Evolutionary conservation across 2,797 vertebrate genomes (phyloP).

Genomic region (Pangasius djambal): DNA sequence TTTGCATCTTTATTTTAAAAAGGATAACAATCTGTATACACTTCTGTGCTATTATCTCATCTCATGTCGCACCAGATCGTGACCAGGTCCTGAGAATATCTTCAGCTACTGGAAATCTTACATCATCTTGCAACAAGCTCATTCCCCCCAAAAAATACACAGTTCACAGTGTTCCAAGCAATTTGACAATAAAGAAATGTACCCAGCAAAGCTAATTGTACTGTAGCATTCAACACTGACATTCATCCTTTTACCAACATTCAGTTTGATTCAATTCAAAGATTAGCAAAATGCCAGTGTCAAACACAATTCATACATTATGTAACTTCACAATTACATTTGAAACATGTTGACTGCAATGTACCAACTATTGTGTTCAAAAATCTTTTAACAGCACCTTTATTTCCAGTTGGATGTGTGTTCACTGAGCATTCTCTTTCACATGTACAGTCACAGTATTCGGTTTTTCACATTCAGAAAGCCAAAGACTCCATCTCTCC

Average conservation of each 20-base stretch:
- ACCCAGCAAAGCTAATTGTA: not conserved
- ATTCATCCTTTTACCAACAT: slow-evolving; percentile 14
- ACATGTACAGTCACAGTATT: slow-evolving; percentile 46
- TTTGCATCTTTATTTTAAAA: slow-evolving; percentile 71
- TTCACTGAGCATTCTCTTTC: slow-evolving; percentile 11
- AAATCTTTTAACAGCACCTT: slow-evolving; percentile 14
- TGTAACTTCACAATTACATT: not conserved
- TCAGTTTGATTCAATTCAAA: slow-evolving; percentile 15
- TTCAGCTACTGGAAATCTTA: slow-evolving; percentile 34
- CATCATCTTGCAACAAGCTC: slow-evolving; percentile 31
- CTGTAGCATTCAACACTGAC: not conserved
- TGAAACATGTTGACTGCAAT: slow-evolving; percentile 13
- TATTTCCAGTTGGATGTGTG: slow-evolving; percentile 1
- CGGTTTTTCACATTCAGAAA: slow-evolving; percentile 45
- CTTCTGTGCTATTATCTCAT: slow-evolving; percentile 46
- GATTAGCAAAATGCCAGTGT: not conserved
- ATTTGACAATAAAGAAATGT: slow-evolving; percentile 1
- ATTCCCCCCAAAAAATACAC: slow-evolving; percentile 9
- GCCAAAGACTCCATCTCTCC: slow-evolving; percentile 23
- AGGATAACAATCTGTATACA: slow-evolving; percentile 67
- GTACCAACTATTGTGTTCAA: slow-evolving; percentile 24
- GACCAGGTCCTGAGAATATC: slow-evolving; percentile 29
- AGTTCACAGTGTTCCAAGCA: slow-evolving; percentile 32
- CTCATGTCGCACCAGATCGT: not conserved
- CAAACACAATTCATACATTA: slow-evolving; percentile 26